A percentile compares a stretch with the other conserved stretches of the same genome.
phyloP scores from a whole-genome alignment of 2,113 vertebrate genomes.

The Microtus pennsylvanicus region DNA sequence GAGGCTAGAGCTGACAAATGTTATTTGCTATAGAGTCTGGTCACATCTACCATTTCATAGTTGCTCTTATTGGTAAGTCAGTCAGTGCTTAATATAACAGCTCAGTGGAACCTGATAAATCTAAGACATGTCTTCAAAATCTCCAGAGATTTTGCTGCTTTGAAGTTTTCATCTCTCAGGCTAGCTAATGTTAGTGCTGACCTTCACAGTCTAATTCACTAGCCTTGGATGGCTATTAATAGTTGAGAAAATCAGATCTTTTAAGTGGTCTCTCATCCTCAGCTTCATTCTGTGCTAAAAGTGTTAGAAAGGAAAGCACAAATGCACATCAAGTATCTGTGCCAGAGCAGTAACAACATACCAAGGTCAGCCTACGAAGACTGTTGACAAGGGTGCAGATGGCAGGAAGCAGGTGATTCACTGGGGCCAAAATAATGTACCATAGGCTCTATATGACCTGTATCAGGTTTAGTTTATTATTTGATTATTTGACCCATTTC shows the following conservation, averaged over 20 bases:
- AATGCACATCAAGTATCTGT: background rate
- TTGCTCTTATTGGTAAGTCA: background rate
- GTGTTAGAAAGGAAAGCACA: background rate
- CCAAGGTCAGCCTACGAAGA: background rate
- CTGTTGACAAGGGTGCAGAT: background rate
- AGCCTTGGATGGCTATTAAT: background rate
- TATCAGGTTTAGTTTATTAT: background rate
- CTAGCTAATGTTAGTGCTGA: background rate
- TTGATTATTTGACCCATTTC: background rate
- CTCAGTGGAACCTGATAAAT: background rate
- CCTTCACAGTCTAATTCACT: background rate
- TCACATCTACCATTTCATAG: background rate
- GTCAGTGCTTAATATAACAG: background rate
- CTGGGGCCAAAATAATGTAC: background rate
- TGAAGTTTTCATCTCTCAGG: background rate
- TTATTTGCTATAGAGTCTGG: background rate
- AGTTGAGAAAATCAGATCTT: background rate
- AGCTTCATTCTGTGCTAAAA: background rate
- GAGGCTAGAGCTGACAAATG: background rate
- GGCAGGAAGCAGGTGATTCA: background rate
- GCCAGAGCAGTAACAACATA: background rate
- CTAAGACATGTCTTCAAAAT: background rate
- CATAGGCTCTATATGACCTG: background rate
- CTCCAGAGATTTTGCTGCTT: background rate
- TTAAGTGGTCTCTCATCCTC: background rate